Evolutionary conservation across 2,797 vertebrate species (phyloP).

Genomic region (Tiaroga cobitis): DNA sequence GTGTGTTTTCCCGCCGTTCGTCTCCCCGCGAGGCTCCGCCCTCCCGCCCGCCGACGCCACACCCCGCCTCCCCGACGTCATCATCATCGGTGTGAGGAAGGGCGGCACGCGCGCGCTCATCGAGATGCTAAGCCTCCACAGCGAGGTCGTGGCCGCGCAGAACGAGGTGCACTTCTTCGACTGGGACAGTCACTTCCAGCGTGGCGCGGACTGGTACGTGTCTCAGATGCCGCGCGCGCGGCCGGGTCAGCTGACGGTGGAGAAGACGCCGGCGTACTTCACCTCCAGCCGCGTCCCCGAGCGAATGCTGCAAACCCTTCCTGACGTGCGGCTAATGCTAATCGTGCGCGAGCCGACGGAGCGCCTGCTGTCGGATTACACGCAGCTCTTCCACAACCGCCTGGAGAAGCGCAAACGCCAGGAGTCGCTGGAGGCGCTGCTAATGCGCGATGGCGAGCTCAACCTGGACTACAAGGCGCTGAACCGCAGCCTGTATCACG

Average conservation of each 20-base stretch:
- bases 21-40: slow-evolving; percentile 48
- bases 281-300: slow-evolving; percentile 89
- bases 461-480: slow-evolving; percentile 94
- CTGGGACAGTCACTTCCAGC: slow-evolving; percentile 91
- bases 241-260: slow-evolving; percentile 89
- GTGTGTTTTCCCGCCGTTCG: slow-evolving; percentile 74
- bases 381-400: slow-evolving; percentile 96
- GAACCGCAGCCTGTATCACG: slow-evolving; percentile 92
- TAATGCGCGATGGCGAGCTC: slow-evolving; percentile 86
- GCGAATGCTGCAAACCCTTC: slow-evolving; percentile 87
- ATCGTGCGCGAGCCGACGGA: slow-evolving; percentile 95
- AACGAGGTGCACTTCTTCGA: slow-evolving; percentile 98
- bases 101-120: slow-evolving; percentile 93
- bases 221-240: slow-evolving; percentile 91
- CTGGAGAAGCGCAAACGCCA: slow-evolving; percentile 92
- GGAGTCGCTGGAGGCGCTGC: slow-evolving; percentile 87
- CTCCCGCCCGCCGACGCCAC: slow-evolving; percentile 61
- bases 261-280: slow-evolving; percentile 98
- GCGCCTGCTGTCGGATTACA: slow-evolving; percentile 96
- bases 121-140: slow-evolving; percentile 95
- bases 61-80: slow-evolving; percentile 82
- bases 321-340: slow-evolving; percentile 86
- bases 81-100: slow-evolving; percentile 97
- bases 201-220: slow-evolving; percentile 89
- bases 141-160: slow-evolving; percentile 86